These are phyloP conservation scores for Sinella curviseta DNA, from an alignment of 1,140 invertebrate genomes.

Conservation along the genomic window DNA sequence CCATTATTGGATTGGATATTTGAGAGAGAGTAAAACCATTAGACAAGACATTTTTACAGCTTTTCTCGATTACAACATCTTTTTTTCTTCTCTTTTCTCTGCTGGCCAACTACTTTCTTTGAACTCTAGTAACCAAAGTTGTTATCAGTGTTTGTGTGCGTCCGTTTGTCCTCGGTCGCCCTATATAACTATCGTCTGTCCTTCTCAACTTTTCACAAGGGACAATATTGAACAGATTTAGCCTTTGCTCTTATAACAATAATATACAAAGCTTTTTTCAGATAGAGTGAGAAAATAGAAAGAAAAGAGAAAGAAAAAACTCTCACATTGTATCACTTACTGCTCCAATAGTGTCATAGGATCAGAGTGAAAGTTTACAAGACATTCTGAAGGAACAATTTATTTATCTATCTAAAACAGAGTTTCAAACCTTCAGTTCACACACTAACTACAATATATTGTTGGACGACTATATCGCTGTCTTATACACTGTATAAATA, in stretches of 20 bases:
- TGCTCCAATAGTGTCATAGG: not conserved
- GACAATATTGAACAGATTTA: not conserved
- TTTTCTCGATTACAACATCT: slow-evolving; percentile 6
- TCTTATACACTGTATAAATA: no score
- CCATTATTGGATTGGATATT: slow-evolving; percentile 10
- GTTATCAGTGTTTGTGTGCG: not conserved
- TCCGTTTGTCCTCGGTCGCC: no score
- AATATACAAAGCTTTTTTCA: not conserved
- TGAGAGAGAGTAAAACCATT: slow-evolving; percentile 11
- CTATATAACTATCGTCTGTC: not conserved
- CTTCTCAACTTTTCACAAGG: not conserved
- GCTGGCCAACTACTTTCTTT: not conserved
- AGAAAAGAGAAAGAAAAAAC: not conserved
- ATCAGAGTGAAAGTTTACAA: not conserved
- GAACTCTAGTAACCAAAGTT: not conserved
- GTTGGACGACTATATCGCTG: not conserved
- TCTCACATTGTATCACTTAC: not conserved
- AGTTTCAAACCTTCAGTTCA: not conserved
- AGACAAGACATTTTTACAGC: slow-evolving; percentile 3
- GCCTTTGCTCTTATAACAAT: not conserved
- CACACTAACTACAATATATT: not conserved
- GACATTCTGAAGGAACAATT: not conserved
- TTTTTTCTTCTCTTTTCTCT: not conserved
- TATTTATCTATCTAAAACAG: not conserved
- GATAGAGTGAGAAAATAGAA: not conserved